Conservation (phyloP, 2,797 vertebrate genomes). For the Pseudomugil tenellus region DNA sequence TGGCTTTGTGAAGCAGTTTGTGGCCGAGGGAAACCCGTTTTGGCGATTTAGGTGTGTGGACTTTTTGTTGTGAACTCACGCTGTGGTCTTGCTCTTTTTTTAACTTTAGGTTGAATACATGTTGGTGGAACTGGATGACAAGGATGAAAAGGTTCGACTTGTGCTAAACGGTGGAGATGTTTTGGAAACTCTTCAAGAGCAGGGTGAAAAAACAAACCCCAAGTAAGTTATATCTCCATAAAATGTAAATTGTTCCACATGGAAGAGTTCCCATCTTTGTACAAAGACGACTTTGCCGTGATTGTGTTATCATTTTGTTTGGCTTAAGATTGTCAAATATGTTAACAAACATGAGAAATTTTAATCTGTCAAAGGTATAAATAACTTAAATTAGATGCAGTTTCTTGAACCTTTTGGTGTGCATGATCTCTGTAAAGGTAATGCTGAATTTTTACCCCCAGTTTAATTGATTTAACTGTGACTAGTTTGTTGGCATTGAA, state of each 20-base stretch:
- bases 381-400: too few species aligned
- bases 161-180: constrained; percentile 86
- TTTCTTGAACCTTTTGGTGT: too few species aligned
- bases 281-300: neutral
- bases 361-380: too few species aligned
- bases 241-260: neutral
- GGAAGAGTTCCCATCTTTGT: neutral
- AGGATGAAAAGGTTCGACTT: constrained; percentile 89
- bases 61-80: neutral
- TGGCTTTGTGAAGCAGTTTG: neutral
- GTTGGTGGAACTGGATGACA: constrained; percentile 92
- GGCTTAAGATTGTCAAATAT: too few species aligned
- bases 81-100: constrained; percentile 7
- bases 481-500: too few species aligned
- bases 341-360: too few species aligned
- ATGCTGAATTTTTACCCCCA: too few species aligned
- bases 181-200: constrained; percentile 92
- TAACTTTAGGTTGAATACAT: constrained; percentile 94
- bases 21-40: neutral
- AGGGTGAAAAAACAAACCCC: constrained; percentile 93
- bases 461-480: too few species aligned
- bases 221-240: constrained; percentile 87
- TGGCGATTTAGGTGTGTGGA: neutral
- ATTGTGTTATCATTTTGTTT: neutral
- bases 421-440: too few species aligned